A percentile compares a stretch with the other conserved stretches of the same genome.
phyloP scores from a whole-genome alignment of 2,113 vertebrate genomes.

The Zosterops japonicus region DNA sequence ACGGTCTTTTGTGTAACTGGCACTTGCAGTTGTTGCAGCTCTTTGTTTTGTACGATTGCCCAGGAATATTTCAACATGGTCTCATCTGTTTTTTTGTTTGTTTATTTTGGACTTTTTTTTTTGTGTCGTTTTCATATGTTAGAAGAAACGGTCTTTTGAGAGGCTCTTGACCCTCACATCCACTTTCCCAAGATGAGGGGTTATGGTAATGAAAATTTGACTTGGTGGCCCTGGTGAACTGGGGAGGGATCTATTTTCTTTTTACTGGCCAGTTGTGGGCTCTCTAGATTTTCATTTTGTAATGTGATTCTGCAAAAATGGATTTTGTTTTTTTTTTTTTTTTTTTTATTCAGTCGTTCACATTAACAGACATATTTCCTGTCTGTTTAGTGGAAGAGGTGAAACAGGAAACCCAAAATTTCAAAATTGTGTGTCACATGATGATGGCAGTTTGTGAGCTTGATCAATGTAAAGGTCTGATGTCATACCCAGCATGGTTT shows the following conservation, averaged over 20 bases:
- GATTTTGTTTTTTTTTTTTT: background rate
- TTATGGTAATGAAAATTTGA: background rate
- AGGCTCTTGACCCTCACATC: background rate
- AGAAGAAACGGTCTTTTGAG: background rate
- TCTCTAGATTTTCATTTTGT: background rate
- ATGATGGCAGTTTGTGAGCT: background rate
- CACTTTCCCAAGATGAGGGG: background rate
- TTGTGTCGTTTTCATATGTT: background rate
- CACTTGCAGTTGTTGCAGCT: background rate
- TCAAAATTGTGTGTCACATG: background rate
- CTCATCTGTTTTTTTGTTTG: background rate
- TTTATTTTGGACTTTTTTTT: background rate
- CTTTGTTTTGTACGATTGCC: background rate
- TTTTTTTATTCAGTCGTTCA: background rate
- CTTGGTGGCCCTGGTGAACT: background rate
- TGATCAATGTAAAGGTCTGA: background rate
- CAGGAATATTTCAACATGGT: background rate
- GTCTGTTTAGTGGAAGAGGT: background rate
- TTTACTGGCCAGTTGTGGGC: background rate
- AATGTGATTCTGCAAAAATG: background rate
- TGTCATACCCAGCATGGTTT: background rate
- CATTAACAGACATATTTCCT: background rate
- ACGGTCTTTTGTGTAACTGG: accelerated
- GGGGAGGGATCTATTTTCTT: background rate
- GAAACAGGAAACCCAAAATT: conserved; percentile 30